These are phyloP conservation scores for Nothobranchius furzeri DNA, from an alignment of 2,113 vertebrate species.

Conservation along the genomic window DNA sequence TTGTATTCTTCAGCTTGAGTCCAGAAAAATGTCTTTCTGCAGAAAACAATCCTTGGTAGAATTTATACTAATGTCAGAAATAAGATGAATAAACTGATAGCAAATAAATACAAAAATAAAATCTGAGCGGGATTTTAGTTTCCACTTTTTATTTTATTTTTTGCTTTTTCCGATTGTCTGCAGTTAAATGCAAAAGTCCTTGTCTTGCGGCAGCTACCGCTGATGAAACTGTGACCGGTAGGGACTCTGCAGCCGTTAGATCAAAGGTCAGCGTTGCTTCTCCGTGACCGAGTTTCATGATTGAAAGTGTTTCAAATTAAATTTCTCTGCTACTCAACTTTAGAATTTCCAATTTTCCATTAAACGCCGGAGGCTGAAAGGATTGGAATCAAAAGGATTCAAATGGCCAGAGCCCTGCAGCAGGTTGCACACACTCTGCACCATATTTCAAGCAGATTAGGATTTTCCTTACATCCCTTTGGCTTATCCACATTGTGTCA, in stretches of 20 bases:
- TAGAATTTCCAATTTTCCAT: constrained; percentile 24
- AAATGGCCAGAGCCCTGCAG: constrained; percentile 14
- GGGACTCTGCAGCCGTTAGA: constrained; percentile 25
- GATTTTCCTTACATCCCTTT: constrained; percentile 12
- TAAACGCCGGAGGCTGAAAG: constrained; percentile 18
- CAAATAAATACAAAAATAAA: no score
- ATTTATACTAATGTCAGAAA: neutral
- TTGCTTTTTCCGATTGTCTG: neutral
- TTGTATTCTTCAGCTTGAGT: no score
- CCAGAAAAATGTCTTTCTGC: no score
- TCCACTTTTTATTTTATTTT: neutral
- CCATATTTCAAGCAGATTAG: constrained; percentile 16
- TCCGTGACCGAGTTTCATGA: constrained; percentile 31
- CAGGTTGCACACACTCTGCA: constrained; percentile 28
- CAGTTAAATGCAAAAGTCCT: constrained; percentile 9
- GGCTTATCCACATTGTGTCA: constrained; percentile 14
- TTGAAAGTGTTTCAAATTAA: constrained; percentile 39
- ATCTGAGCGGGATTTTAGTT: no score
- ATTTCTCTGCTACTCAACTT: constrained; percentile 31
- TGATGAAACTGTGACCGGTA: constrained; percentile 23
- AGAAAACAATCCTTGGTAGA: no score
- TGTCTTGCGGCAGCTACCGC: constrained; percentile 20
- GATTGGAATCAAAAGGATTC: constrained; percentile 32
- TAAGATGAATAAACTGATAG: neutral
- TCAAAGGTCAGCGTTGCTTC: constrained; percentile 54